Base-by-base conservation (phyloP, 1,140 invertebrate genomes). In the Zaprionus camerounensis region DNA sequence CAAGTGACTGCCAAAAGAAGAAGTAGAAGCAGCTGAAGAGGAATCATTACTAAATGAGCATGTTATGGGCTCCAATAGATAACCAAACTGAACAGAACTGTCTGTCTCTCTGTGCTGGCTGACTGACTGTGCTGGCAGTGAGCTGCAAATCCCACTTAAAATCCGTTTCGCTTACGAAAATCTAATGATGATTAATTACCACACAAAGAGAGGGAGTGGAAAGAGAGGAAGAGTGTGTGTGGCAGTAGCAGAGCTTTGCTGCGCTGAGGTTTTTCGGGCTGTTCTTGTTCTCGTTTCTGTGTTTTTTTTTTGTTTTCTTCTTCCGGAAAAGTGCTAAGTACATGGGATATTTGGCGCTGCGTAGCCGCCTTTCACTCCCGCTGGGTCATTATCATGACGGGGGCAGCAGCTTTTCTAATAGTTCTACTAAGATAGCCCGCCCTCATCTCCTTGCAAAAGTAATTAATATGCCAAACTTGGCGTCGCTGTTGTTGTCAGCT, bases 141-240 rank as follows among this genome's bases (percentile, higher is more conserved):
- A 81, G 81, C 81, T 90, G 88, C 83, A 91, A 91, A 91, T 91
- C 88, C 88, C 84, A 82, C 88, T 91, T 82, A 85, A 91, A 91
- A 91, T 91, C 88, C 84, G 90, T 74, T 82, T 81, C 78, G 85
- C 80, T 90, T 85, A 90, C 85, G 85, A 91, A 90, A 88, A 85
- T 88, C 76, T 91, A 91, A 91, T 91, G 88, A 91, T 91, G 88
- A 91, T 91, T 91, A 91, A 91, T 91, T 91, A 91, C 85, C 76
- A 53, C 41, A 66, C 53, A 41, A 57, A 58, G 58, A 63, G 41
- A 17, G 41, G 9, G 41, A 9, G 3, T 3, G 2, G 34, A 12
- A 7, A 38, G 36, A 66, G 74, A 38, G 66, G 61, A 0, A 44
- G 34, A 26, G 22, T 15, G 22, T 22, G 24, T 68, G 74, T 76